These are phyloP conservation scores for Pithys albifrons DNA, from an alignment of 2,113 vertebrate genomes.

Conservation along the genomic window DNA sequence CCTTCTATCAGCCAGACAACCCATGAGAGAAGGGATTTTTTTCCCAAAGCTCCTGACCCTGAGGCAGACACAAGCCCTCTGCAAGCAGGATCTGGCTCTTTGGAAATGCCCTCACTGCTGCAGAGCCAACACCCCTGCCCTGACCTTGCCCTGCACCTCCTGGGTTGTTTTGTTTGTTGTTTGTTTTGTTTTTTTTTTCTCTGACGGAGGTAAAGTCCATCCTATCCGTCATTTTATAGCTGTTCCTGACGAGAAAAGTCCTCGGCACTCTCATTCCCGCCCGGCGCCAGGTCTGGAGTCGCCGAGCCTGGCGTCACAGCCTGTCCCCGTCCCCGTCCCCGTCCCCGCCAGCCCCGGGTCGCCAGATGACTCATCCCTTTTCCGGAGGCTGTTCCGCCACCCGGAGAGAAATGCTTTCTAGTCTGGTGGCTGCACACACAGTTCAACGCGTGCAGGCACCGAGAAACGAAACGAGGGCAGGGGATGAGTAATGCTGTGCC, in stretches of 20 bases:
- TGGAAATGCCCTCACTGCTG: not conserved
- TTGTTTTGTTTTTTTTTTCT: not conserved
- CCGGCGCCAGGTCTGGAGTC: not conserved
- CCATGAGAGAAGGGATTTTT: rapidly evolving
- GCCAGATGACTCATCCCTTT: not conserved
- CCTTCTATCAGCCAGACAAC: not conserved
- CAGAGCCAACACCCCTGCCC: not conserved
- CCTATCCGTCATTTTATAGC: not conserved
- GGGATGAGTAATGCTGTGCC: not conserved
- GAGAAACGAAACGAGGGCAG: rapidly evolving
- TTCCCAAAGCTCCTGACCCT: not conserved
- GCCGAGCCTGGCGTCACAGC: not conserved
- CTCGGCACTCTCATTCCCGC: not conserved
- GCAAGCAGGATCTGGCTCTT: rapidly evolving
- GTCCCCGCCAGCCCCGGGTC: not conserved
- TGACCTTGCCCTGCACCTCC: not conserved
- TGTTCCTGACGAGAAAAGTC: not conserved
- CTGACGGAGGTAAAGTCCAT: not conserved
- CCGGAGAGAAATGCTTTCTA: not conserved
- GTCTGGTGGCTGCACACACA: not conserved
- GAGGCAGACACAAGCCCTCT: not conserved
- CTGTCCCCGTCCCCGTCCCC: not conserved
- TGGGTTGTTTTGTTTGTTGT: rapidly evolving
- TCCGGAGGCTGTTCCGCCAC: not conserved
- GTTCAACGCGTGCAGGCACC: not conserved